These are phyloP conservation scores for Bungarus multicinctus DNA, from an alignment of 2,113 vertebrate species.

Conservation along the genomic window DNA sequence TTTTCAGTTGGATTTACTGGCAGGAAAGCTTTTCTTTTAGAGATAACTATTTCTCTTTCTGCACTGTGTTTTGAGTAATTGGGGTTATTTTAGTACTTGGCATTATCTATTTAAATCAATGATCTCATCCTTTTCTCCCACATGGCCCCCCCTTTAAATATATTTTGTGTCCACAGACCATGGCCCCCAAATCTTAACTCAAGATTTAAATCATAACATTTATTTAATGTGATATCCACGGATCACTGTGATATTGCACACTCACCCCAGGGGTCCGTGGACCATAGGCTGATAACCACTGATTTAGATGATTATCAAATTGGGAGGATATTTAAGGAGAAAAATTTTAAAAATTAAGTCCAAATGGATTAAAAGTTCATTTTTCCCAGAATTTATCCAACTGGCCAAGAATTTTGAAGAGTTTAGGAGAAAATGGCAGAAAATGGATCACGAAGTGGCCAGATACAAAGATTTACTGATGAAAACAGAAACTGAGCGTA, in stretches of 20 bases:
- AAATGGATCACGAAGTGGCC: slow-evolving; percentile 77
- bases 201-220: not conserved
- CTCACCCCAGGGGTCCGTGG: not conserved
- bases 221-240: not conserved
- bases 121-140: not conserved
- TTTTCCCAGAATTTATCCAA: slow-evolving; percentile 85
- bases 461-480: slow-evolving; percentile 84
- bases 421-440: slow-evolving; percentile 80
- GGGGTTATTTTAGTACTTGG: not conserved
- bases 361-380: not conserved
- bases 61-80: slow-evolving; percentile 17
- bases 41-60: not conserved
- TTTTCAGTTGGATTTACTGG: not conserved
- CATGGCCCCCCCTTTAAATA: not conserved
- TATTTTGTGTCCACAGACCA: not conserved
- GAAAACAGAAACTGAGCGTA: slow-evolving; percentile 85
- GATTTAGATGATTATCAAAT: not conserved
- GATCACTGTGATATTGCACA: not conserved
- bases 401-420: slow-evolving; percentile 89
- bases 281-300: not conserved
- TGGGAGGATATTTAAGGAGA: not conserved
- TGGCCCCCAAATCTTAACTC: not conserved
- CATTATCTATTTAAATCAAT: not conserved
- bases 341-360: not conserved
- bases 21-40: not conserved